Base-by-base conservation (phyloP, 1,140 invertebrate species). In the Drosophila navojoa region DNA sequence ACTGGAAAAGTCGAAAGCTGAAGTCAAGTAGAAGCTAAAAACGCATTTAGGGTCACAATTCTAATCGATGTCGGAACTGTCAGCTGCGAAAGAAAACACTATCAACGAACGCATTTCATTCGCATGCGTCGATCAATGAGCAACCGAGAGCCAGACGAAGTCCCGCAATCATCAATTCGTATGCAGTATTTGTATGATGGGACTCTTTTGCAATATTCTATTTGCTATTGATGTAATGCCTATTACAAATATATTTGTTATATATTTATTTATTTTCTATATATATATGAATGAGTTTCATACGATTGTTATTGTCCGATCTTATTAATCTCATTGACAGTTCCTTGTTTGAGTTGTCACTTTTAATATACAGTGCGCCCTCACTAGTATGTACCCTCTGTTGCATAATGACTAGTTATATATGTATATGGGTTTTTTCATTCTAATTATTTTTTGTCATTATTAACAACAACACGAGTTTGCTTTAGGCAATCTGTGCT, bases 41-140 rank as follows among this genome's bases (percentile, higher is more conserved):
- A 13, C 19, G 11, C 55, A 13, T 38, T 50, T 52, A 32, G 11
- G 13, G n/a, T 29, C 22, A 32, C 29, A 42, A n/a, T 38, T 42
- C 35, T 49, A 72, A 68, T 72, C 63, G 22, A 59, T 42, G 49
- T 72, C 55, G 63, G 63, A 72, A 68, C 70, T 58, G 52, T 71
- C 60, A 42, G 15, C 35, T 35, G 57, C 32, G 32, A 32, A 32
- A 9, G 38, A 22, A 59, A 53, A 13, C 27, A 19, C 19, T 54
- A 72, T 60, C 55, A 11, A 38, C 35, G 35, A 64, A 44, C 40
- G 29, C 35, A 50, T 52, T 49, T 35, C 35, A 19, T 16, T 35
- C 35, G 62, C 35, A 38, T 38, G 35, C 35, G 35, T 38, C 35
- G 35, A 38, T 38, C 35, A 10, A 38, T 38, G 35, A 38, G 35